A percentile compares a stretch with the other conserved stretches of the same genome.
Conservation (phyloP, 92 coral and sea anemone genomes). For the Desmophyllum pertusum region DNA sequence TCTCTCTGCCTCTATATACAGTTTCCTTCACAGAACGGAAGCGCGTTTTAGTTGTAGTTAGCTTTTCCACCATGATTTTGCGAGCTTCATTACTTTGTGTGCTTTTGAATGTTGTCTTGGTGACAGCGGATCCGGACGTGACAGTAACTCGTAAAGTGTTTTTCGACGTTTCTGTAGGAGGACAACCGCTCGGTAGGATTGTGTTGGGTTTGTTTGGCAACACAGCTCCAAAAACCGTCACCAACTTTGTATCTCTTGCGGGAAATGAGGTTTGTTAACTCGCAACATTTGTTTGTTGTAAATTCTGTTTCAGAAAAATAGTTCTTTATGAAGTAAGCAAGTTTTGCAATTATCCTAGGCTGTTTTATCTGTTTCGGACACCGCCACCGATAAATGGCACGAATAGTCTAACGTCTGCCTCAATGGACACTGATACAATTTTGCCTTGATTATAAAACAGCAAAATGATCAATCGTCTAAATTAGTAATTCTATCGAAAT, state of each 20-base stretch:
- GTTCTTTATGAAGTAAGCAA: background rate
- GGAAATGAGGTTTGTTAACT: conserved; percentile 73
- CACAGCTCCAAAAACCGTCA: conserved; percentile 91
- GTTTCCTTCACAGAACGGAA: background rate
- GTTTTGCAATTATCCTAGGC: background rate
- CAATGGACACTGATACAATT: background rate
- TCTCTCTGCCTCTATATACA: background rate
- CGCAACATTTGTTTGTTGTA: background rate
- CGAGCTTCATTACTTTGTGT: background rate
- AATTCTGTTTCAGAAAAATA: background rate
- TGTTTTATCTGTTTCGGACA: background rate
- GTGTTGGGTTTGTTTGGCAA: conserved; percentile 88
- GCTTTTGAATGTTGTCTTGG: conserved; percentile 20
- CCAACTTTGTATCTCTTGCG: conserved; percentile 89
- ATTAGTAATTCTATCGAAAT: background rate
- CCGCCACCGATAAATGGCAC: background rate
- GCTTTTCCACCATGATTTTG: conserved; percentile 20
- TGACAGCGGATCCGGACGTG: conserved; percentile 62
- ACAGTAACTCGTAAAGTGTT: conserved; percentile 78
- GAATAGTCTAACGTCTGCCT: background rate
- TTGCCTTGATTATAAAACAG: background rate
- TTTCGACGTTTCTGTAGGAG: conserved; percentile 78
- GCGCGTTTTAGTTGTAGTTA: conserved; percentile 1
- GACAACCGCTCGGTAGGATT: conserved; percentile 82
- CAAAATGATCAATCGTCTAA: too few species aligned